Percentiles rank a stretch among this genome's conserved stretches.
Conservation (phyloP, 2,888 invertebrate species). For the Eurytoma adleriae region DNA sequence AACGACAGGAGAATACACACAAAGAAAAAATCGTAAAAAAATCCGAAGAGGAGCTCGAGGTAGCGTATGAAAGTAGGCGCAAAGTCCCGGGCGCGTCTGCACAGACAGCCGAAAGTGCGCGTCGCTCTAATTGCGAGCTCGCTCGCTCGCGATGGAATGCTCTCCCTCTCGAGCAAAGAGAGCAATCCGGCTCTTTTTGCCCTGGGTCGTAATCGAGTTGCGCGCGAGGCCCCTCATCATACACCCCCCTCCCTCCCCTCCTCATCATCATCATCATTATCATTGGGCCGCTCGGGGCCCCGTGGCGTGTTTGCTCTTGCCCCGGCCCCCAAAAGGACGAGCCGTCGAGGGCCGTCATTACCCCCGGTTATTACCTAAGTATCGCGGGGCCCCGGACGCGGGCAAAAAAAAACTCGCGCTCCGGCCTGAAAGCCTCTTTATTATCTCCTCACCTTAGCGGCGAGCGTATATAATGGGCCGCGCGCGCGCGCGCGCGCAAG, state of each 20-base stretch:
- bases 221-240: slow-evolving; percentile 30
- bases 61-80: too few relatives aligned
- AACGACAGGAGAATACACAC: too few relatives aligned
- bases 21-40: too few relatives aligned
- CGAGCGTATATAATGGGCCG: slow-evolving; percentile 16
- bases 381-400: slow-evolving; percentile 61
- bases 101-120: too few relatives aligned
- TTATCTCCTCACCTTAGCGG: slow-evolving; percentile 52
- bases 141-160: too few relatives aligned
- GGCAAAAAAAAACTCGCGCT: slow-evolving; percentile 49
- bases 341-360: slow-evolving; percentile 26
- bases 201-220: slow-evolving; percentile 24
- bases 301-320: slow-evolving; percentile 26
- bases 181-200: slow-evolving; percentile 8
- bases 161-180: too few relatives aligned
- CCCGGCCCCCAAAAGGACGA: slow-evolving; percentile 13
- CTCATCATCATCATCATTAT: slow-evolving; percentile 27
- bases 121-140: too few relatives aligned
- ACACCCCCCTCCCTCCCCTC: not conserved
- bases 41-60: too few relatives aligned
- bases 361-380: slow-evolving; percentile 73
- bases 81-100: too few relatives aligned
- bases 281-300: not conserved
- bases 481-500: not conserved
- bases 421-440: slow-evolving; percentile 50